Evolutionary conservation across 2,113 vertebrate species (phyloP), one percentile per base, ranked within the genome.

Genomic region (Pseudonaja textilis): DNA sequence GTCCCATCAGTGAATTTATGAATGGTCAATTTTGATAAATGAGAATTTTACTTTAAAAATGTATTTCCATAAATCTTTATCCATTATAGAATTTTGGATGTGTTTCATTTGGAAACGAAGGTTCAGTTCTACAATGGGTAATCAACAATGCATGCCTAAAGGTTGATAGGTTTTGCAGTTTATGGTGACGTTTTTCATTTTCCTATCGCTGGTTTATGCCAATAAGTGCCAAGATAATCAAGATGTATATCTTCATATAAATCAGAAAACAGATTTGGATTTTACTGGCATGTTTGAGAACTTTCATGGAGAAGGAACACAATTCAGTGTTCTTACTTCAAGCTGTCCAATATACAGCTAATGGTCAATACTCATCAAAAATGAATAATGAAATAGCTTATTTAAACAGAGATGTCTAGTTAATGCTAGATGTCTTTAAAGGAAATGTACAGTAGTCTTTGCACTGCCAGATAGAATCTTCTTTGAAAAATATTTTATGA

Each of bases 21-120:
- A 81, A 81, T 39, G 69, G 69, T 18, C 69, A 81, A 1, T 81
- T 39, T 9, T 81, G 69, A 81, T 81, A 39, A 39, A 3, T 81
- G 6, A 81, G 34, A 81, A 81, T 81, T 39, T 81, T 81, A 81
- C 69, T 39, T 81, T 39, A 20, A 81, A 81, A 81, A 81, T 0
- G 7, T 56, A 56, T 94, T 92, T 64, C 94, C 45, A 94, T 23
- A 88, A 54, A 25, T 25, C 25, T 92, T 69, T 90, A 69, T 2
- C 1, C 14, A 26, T 42, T 42, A 50, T 95, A 56, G 88, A 89
- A 93, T 97, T 91, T 85, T 88, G 93, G 29, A 74, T 86, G 95
- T 95, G 97, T 97, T 96, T 94, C 95, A 88, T 90, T 93, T 93
- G 87, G 39, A n/a, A 93, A 87, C 91, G 85, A 5, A 45, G 91